A percentile compares a stretch with the other conserved stretches of the same genome.
Conservation (phyloP, 2,888 invertebrate genomes). For the Hyposoter didymator region DNA sequence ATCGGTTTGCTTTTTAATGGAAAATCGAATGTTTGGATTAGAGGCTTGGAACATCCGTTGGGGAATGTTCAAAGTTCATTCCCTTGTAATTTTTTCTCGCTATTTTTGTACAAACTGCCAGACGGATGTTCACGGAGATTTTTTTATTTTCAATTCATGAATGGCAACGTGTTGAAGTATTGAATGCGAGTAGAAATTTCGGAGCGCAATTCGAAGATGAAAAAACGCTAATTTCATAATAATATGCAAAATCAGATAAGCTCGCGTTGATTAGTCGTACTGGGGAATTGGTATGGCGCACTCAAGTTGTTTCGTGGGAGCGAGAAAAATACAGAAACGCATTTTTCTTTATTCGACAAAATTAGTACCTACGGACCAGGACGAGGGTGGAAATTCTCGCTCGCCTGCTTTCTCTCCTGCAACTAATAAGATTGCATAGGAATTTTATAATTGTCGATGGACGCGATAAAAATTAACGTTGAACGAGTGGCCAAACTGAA, state of each 20-base stretch:
- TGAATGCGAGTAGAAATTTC: not conserved
- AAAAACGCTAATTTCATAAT: not conserved
- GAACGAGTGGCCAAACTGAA: constrained; percentile 42
- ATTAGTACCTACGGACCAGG: constrained; percentile 2
- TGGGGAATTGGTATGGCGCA: not conserved
- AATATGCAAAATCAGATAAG: not conserved
- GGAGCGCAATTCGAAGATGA: not conserved
- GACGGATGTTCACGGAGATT: not conserved
- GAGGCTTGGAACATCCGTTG: not conserved
- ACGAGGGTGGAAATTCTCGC: not conserved
- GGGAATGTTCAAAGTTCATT: not conserved
- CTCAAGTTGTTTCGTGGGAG: not conserved
- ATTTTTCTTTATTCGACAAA: constrained; percentile 23
- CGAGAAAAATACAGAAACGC: not conserved
- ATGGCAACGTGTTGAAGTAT: not conserved
- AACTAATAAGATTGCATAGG: constrained; percentile 24
- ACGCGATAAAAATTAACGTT: constrained; percentile 35
- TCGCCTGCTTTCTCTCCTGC: not conserved
- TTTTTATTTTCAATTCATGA: not conserved
- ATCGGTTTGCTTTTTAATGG: not conserved
- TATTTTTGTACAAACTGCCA: not conserved
- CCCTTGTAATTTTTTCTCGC: not conserved
- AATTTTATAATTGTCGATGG: constrained; percentile 29
- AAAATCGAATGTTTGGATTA: not conserved
- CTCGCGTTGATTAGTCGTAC: not conserved